phyloP scores from a whole-genome alignment of 1,140 invertebrate genomes.

The Ceratitis capitata region DNA sequence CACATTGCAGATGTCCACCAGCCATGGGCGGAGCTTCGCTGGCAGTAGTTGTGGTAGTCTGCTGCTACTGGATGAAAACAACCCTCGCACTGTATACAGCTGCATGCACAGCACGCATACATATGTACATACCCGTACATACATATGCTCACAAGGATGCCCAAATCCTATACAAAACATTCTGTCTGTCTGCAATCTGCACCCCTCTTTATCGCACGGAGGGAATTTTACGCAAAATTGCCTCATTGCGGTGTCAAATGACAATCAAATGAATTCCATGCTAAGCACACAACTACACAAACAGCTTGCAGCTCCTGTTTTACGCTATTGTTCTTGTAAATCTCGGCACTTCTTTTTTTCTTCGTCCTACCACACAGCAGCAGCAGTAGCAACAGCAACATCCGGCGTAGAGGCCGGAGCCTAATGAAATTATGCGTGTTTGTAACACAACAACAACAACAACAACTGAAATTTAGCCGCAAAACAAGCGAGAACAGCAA shows the following conservation, averaged over 20 bases:
- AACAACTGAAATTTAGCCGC: constrained; percentile 16
- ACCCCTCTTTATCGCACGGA: neutral
- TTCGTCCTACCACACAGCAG: neutral
- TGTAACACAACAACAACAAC: neutral
- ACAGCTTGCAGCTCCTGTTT: neutral
- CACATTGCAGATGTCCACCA: neutral
- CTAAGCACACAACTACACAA: neutral
- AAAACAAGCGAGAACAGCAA: neutral
- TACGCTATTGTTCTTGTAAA: neutral
- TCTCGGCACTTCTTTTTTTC: no score
- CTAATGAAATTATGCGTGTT: constrained; percentile 6
- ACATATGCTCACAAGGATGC: neutral
- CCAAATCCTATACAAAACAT: neutral
- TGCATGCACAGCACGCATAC: neutral
- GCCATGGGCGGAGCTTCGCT: neutral
- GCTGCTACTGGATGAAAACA: neutral
- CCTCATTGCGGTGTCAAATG: constrained; percentile 30
- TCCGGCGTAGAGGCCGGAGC: constrained; percentile 7
- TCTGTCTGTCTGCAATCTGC: constrained; percentile 6
- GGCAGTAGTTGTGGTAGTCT: neutral
- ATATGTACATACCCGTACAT: neutral
- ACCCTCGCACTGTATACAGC: neutral
- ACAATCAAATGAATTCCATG: constrained; percentile 30
- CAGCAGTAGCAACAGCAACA: neutral
- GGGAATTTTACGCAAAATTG: constrained; percentile 31